Base-by-base conservation (phyloP, 1,140 invertebrate genomes). In the Orchesella cincta region DNA sequence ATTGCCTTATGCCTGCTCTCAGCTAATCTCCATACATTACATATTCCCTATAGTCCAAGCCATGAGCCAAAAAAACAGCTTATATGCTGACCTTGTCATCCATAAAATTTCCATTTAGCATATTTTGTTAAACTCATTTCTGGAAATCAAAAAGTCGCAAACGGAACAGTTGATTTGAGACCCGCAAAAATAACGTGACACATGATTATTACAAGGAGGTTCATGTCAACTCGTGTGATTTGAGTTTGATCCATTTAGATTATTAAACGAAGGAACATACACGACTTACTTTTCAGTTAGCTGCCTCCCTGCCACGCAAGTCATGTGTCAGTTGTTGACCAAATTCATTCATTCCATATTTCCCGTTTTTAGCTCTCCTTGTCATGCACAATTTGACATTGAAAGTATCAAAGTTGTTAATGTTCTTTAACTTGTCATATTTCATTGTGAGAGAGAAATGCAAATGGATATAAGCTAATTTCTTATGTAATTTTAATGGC, bases 311-410 rank as follows among this genome's bases (percentile, higher is more conserved):
- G 39, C 39, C 18, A 46, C 39, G 18, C 18, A 46, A 8, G 39
- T 46, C 18, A 46, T 46, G 39, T 18, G 18, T 18, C 5, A 46
- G 39, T 46, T 46, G 39, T 46, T 64, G 5, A 64, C 8, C 5
- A 64, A 12, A 8, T 64, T 64, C 28, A 64, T 64, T 29, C 57
- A 64, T 64, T 64, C 57, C 57, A 23, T 64, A 23, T 64, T n/a
- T 12, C 57, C 57, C 39, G 39, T 46, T 5, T 5, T 46, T 18
- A 46, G 39, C 39, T 46, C 18, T 8, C 39, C 39, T 5, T n/a
- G 5, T 46, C 5, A 46, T 46, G 18, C 18, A 46, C 39, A 46
- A 14, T 57, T 26, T 57, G 52, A 57, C 52, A 57, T 57, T 57
- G 52, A 57, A 57, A 57, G 23, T 57, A 14, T 12, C 14, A 14